Evolutionary conservation across 1,140 invertebrate species (phyloP).

Genomic region (Protaetia brevitarsis): DNA sequence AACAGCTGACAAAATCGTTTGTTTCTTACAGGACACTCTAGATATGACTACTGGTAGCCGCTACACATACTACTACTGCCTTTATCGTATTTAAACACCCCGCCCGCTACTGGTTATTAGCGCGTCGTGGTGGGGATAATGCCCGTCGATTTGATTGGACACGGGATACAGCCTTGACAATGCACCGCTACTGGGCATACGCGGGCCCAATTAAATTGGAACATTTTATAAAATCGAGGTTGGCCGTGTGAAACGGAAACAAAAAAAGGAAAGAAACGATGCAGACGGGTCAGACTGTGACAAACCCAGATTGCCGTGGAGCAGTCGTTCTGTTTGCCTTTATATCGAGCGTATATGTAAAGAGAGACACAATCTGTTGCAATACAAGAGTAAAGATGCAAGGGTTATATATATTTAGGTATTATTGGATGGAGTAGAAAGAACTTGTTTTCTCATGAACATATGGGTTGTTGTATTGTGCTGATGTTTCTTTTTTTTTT

Average conservation of each 20-base stretch:
- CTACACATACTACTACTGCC: no score
- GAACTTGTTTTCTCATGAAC: not conserved
- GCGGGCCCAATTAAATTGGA: slow-evolving; percentile 33
- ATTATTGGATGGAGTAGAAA: not conserved
- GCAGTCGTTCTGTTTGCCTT: no score
- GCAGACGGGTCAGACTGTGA: not conserved
- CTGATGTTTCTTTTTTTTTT: not conserved
- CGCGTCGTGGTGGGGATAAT: slow-evolving; percentile 31
- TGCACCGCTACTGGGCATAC: slow-evolving; percentile 37
- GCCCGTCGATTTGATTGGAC: slow-evolving; percentile 31
- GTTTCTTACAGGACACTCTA: slow-evolving; percentile 22
- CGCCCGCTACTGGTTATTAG: slow-evolving; percentile 37
- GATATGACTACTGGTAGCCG: slow-evolving; percentile 24
- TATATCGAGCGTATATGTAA: no score
- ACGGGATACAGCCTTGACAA: slow-evolving; percentile 32
- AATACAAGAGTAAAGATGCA: not conserved
- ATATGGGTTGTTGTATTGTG: not conserved
- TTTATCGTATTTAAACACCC: slow-evolving; percentile 30
- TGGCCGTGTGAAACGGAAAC: not conserved
- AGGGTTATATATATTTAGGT: not conserved
- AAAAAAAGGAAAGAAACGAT: slow-evolving; percentile 1
- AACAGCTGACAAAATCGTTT: no score
- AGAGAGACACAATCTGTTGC: no score
- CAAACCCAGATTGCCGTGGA: no score
- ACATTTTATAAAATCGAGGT: slow-evolving; percentile 18